Conservation (phyloP, 2,113 vertebrate species). For the Apus apus region DNA sequence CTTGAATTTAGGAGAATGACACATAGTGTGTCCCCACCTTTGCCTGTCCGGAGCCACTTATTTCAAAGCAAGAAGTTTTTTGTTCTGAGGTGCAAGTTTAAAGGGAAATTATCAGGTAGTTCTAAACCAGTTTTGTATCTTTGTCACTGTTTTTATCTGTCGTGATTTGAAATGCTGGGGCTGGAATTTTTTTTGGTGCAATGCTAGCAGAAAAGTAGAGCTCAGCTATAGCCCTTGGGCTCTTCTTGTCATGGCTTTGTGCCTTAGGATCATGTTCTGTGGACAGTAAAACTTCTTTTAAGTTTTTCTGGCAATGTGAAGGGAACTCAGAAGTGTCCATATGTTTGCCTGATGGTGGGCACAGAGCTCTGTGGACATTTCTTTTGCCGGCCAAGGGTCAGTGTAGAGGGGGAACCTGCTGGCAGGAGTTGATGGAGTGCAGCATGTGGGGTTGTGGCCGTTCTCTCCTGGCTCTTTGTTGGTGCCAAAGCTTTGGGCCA, state of each 20-base stretch:
- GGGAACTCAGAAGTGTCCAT: neutral
- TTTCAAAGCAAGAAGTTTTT: conserved; percentile 36
- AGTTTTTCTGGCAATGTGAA: neutral
- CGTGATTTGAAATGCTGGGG: conserved; percentile 9
- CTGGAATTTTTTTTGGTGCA: conserved; percentile 1
- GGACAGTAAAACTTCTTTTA: neutral
- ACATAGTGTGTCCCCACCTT: neutral
- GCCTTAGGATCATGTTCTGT: neutral
- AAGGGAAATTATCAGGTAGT: conserved; percentile 20
- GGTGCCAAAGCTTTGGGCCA: neutral
- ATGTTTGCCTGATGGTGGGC: neutral
- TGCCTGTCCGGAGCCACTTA: neutral
- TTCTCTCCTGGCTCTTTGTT: neutral
- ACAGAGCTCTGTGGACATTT: neutral
- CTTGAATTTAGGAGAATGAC: neutral
- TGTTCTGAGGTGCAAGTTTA: conserved; percentile 10
- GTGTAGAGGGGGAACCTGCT: neutral
- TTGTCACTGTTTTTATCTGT: conserved; percentile 7
- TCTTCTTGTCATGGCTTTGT: neutral
- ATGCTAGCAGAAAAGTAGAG: neutral
- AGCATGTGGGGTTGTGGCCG: rapidly evolving
- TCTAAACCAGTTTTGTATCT: conserved; percentile 33
- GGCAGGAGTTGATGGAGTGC: neutral
- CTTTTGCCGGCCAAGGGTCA: neutral
- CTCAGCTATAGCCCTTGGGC: neutral